Base-by-base conservation (phyloP, 2,888 invertebrate species). In the Peribatodes rhomboidaria region DNA sequence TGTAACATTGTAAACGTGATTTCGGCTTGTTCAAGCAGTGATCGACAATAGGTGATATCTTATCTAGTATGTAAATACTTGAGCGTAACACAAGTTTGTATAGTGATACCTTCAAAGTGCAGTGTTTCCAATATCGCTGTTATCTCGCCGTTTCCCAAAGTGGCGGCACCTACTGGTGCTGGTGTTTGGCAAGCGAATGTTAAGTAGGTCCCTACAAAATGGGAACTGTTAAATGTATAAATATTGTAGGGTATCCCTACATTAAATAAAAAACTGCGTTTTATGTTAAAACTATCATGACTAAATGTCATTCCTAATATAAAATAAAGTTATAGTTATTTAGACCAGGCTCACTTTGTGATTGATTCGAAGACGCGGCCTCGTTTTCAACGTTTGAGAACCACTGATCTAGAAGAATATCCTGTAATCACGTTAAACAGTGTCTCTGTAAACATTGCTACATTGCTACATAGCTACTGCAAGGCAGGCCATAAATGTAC, bases 41-140 rank as follows among this genome's bases (percentile, higher is more conserved):
- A 49, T 31, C 13, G 39, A 39, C 11, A 47, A 47, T 31, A 56
- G 27, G n/a, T 22, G 41, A 44, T 55, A 55, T 46, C 57, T 57
- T 47, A 39, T 47, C 57, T 46, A 22, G 22, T 47, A 11, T 31
- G 49, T 49, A 31, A 50, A 50, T 50, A 50, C 35, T 35, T 13
- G 18, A 14, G 14, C 6, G 35, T 50, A 50, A 14, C 31, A 16
- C 33, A 33, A 33, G 50, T 35, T 33, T 35, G 50, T 18, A 13
- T 13, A 20, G 35, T 35, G 13, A 18, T 27, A 27, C 0, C 13
- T 13, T 16, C 13, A 27, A 0, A 22, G 31, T 31, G 47, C 16
- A 46, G 46, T 47, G 10, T 47, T 47, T 8, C 47, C 47, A 31
- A 27, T 47, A 16, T 47, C 14, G 31, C 13, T 22, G 13, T 27